These are phyloP conservation scores for Eumaeus atala DNA, from an alignment of 1,140 invertebrate genomes.

Conservation along the genomic window DNA sequence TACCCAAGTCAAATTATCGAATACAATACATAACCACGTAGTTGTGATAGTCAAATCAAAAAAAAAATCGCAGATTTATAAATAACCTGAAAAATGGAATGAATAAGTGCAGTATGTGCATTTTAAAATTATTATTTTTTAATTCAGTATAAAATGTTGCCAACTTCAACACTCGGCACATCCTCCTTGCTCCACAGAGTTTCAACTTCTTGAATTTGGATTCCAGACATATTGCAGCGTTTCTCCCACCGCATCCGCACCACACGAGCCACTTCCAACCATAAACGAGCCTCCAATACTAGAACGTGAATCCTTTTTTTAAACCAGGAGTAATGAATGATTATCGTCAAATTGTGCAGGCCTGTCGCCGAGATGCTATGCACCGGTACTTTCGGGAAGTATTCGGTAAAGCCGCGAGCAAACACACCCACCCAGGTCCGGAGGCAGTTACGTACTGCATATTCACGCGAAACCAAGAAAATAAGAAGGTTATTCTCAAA, in stretches of 20 bases:
- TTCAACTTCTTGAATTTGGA: constrained; percentile 32
- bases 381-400: not conserved
- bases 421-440: not conserved
- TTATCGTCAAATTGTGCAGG: too few relatives aligned
- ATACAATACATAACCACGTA: too few relatives aligned
- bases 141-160: constrained; percentile 46
- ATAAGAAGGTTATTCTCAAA: too few relatives aligned
- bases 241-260: constrained; percentile 44
- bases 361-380: not conserved
- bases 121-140: constrained; percentile 1
- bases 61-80: too few relatives aligned
- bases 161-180: constrained; percentile 54
- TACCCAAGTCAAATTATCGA: too few relatives aligned
- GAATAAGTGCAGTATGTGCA: too few relatives aligned
- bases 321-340: not conserved
- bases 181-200: constrained; percentile 55
- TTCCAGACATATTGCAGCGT: not conserved
- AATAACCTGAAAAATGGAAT: too few relatives aligned
- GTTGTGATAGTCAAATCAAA: too few relatives aligned
- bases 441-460: too few relatives aligned
- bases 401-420: too few relatives aligned
- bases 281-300: constrained; percentile 56
- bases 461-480: too few relatives aligned
- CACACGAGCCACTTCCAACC: constrained; percentile 49
- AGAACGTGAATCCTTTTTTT: constrained; percentile 16